Percentiles rank a stretch among this genome's conserved stretches.
Evolutionary conservation across 2,113 vertebrate species (phyloP).

Genomic region (Marcusenius ussheri): DNA sequence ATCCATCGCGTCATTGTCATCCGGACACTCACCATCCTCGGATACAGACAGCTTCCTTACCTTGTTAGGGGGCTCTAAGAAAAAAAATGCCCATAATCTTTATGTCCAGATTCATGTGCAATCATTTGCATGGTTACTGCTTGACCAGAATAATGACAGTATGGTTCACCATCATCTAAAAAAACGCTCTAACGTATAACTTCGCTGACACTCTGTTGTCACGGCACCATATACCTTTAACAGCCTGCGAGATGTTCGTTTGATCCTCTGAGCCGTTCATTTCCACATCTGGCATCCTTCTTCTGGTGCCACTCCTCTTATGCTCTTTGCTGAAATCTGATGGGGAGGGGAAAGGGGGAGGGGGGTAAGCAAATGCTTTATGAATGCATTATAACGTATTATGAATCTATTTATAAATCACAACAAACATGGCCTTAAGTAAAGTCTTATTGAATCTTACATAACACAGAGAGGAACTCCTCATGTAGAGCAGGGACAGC

Average conservation of each 20-base stretch:
- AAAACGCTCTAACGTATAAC: not conserved
- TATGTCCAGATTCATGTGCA: not conserved
- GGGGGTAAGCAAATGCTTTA: not conserved
- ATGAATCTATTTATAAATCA: too few relatives aligned
- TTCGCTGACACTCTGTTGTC: not conserved
- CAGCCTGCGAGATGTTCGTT: not conserved
- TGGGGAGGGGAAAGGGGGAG: not conserved
- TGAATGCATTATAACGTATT: too few relatives aligned
- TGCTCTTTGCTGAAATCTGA: not conserved
- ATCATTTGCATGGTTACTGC: not conserved
- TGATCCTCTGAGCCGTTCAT: not conserved
- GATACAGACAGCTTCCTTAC: conserved; percentile 23
- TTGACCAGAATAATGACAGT: not conserved
- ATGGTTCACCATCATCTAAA: not conserved
- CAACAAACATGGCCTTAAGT: too few relatives aligned
- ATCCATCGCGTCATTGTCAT: conserved; percentile 36
- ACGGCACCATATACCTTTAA: not conserved
- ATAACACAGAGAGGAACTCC: not conserved
- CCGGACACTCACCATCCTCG: not conserved
- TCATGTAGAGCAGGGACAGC: not conserved
- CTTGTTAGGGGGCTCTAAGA: conserved; percentile 39
- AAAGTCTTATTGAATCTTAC: not conserved
- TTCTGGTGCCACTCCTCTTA: not conserved
- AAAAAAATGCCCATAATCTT: not conserved
- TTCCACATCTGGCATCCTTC: not conserved